Evolutionary conservation across 2,888 invertebrate genomes (phyloP).

Genomic region (Ectobius pallidus): DNA sequence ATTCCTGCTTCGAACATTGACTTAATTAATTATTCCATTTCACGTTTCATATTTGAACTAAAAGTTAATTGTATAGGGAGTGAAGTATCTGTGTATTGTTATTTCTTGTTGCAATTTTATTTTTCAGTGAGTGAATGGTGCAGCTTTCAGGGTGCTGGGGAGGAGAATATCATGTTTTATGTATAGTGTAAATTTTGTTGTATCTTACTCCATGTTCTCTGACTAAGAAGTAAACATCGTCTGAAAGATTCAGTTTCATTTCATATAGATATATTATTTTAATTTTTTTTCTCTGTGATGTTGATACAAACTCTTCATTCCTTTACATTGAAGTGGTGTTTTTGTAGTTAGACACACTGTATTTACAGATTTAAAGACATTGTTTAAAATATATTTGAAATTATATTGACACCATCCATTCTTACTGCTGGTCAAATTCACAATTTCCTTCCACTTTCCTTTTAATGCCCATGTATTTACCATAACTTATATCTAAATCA

Average conservation of each 20-base stretch:
- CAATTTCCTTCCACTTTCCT: background rate
- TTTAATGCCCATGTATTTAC: too few relatives aligned
- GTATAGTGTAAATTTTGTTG: slow-evolving; percentile 22
- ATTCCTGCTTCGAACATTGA: background rate
- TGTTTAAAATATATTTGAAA: slow-evolving; percentile 18
- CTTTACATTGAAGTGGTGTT: slow-evolving; percentile 1
- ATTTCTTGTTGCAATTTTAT: background rate
- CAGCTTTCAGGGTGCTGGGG: background rate
- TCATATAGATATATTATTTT: background rate
- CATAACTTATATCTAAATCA: too few relatives aligned
- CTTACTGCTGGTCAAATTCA: background rate
- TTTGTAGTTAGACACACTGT: slow-evolving; percentile 3
- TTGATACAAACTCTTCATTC: background rate
- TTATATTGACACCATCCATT: background rate
- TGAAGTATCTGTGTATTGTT: background rate
- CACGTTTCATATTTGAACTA: background rate
- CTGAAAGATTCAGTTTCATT: background rate
- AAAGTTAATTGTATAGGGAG: background rate
- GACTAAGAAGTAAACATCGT: background rate
- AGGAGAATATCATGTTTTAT: background rate
- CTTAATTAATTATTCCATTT: too few relatives aligned
- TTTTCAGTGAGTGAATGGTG: background rate
- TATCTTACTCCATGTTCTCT: background rate
- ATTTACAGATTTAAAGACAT: slow-evolving; percentile 20
- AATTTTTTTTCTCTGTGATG: slow-evolving; percentile 16